phyloP scores from a whole-genome alignment of 2,888 invertebrate genomes.

The Junonia oenone region DNA sequence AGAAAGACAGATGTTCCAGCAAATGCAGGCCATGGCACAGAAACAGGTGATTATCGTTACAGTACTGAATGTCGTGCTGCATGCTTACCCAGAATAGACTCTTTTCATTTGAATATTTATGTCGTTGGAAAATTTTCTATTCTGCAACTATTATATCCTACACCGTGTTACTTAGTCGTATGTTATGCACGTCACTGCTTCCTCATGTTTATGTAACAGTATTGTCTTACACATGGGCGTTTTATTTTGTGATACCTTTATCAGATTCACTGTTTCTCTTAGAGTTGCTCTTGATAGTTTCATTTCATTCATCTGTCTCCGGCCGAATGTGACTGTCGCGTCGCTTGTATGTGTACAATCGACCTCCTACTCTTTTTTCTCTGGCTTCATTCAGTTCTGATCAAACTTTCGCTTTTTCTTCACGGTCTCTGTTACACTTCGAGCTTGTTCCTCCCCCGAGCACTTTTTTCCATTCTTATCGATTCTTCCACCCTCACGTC shows the following conservation, averaged over 20 bases:
- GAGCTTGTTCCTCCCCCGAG: slow-evolving; percentile 64
- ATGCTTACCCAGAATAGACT: slow-evolving; percentile 42
- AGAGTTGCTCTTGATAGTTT: slow-evolving; percentile 76
- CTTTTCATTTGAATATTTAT: slow-evolving; percentile 16
- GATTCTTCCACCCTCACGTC: slow-evolving; percentile 50
- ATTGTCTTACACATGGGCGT: slow-evolving; percentile 66
- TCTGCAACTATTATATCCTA: slow-evolving; percentile 42
- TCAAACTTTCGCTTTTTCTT: slow-evolving; percentile 61
- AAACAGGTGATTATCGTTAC: slow-evolving; percentile 87
- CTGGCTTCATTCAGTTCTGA: slow-evolving; percentile 61
- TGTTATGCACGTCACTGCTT: slow-evolving; percentile 70
- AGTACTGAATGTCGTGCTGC: slow-evolving; percentile 40
- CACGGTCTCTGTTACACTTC: slow-evolving; percentile 68
- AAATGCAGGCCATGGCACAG: slow-evolving; percentile 97
- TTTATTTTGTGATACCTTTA: slow-evolving; percentile 80
- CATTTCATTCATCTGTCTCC: slow-evolving; percentile 74
- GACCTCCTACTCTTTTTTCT: slow-evolving; percentile 39
- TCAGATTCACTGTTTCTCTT: slow-evolving; percentile 76
- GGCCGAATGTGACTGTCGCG: slow-evolving; percentile 72
- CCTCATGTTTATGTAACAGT: slow-evolving; percentile 56
- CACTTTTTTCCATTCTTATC: slow-evolving; percentile 53
- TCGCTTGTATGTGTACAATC: slow-evolving; percentile 55
- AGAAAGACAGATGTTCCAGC: slow-evolving; percentile 97
- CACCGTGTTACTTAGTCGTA: slow-evolving; percentile 49
- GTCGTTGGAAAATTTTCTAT: slow-evolving; percentile 47